Evolutionary conservation across 2,113 vertebrate genomes (phyloP), one percentile per base, ranked within the genome.

Genomic region (Cavia aperea): DNA sequence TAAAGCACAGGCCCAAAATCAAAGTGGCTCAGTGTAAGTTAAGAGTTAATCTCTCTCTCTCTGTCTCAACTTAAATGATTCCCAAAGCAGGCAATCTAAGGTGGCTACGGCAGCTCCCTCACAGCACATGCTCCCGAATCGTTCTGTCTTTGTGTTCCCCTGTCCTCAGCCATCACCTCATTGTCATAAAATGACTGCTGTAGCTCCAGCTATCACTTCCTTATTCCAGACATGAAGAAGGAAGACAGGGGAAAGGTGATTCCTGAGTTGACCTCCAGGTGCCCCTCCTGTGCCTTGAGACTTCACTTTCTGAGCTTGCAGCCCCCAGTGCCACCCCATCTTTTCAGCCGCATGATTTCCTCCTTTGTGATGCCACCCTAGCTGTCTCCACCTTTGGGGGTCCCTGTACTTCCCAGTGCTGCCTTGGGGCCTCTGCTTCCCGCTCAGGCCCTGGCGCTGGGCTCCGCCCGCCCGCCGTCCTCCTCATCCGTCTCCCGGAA

Each of bases 161-260:
- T 60, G 73, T 60, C 84, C 63, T 91, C 36, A 68, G 90, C 77
- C 36, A 33, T 70, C 78, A 68, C 82, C 46, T 93, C 94, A 36
- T 63, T 82, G 75, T 93, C 75, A 58, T 63, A 66, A 86, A 36
- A 29, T 72, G 89, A 70, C 65, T 93, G 94, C 88, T 33, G n/a
- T 65, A 66, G 92, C 70, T 81, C 88, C 72, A 63, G 81, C 85
- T 54, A 5, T 78, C 81, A 66, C 81, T 24, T 78, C 62, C 86
- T 81, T 49, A 65, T 93, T 63, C 78, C 49, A 86, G 92, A 88
- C 89, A 13, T 15, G 89, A 89, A 91, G 78, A 78, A 82, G 56
- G 86, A 68, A 78, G 62, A 54, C 56, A 62, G 33, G 79, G 49
- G 63, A 90, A 88, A 94, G 63, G 77, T 77, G 94, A 66, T 33